Base-by-base conservation (phyloP, 2,888 invertebrate genomes). In the Drosophila recens region DNA sequence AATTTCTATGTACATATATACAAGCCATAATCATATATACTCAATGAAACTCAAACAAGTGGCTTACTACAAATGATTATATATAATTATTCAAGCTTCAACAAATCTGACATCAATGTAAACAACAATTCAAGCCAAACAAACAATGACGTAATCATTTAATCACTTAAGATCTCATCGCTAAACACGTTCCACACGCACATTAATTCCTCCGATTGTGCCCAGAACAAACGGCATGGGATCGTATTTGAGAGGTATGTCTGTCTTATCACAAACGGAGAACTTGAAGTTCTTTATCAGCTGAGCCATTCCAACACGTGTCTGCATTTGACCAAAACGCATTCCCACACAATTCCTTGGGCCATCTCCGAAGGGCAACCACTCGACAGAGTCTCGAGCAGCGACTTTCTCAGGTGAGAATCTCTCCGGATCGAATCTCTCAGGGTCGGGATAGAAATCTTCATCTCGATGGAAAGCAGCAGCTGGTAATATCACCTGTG, bases 351-450 rank as follows among this genome's bases (percentile, higher is more conserved):
- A 92, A 58, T 90, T 91, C 0, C 91, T 71, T 0, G 91, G 91
- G 0, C 92, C 92, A 43, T 91, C 91, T 2, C 92, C 92, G 42
- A 92, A 92, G 0, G 92, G 87, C 43, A 92, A 57, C 89, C 89
- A 92, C 9, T 90, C 80, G 1, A 89, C 77, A 0, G 90, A 83
- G 65, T 94, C 94, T 52, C 94, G 90, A 38, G 92, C 30, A 2
- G 30, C 30, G 59, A 94, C 94, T 52, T 94, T 93, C 64, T 94
- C 94, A 1, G 93, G 91, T 0, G 93, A 90, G 88, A 95, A 95
- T 73, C 95, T 92, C 0, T 95, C 94, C 0, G 95, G 95, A 66
- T 94, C 93, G 64, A 95, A 95, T 20, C 91, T 93, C 1, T 94
- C 92, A 0, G 96, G 95, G 3, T 95, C 92, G 0, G 92, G 91